A percentile compares a stretch with the other conserved stretches of the same genome.
Conservation (phyloP, 2,797 vertebrate species). For the Taenioides sp. region DNA sequence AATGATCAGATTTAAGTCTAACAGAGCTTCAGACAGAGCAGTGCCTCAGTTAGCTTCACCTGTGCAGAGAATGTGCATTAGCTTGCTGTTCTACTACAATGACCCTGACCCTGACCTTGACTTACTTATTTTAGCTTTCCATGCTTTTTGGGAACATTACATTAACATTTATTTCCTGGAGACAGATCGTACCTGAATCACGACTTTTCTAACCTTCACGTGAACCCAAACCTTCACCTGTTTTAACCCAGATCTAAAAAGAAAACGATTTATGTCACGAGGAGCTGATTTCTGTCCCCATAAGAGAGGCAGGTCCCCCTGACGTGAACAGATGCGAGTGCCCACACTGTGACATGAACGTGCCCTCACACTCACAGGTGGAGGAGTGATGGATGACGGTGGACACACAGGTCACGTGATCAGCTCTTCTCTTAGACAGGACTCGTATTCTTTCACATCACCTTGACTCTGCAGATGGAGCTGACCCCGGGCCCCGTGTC, state of each 20-base stretch:
- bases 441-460: constrained; percentile 72
- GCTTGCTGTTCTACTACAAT: too few species aligned
- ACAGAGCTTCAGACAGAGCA: too few species aligned
- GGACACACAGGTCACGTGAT: constrained; percentile 75
- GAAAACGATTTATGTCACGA: neutral
- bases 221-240: too few species aligned
- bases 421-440: constrained; percentile 72
- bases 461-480: constrained; percentile 71
- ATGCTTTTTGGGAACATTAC: too few species aligned
- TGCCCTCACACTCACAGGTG: constrained; percentile 12
- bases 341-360: neutral
- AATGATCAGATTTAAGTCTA: too few species aligned
- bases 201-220: neutral
- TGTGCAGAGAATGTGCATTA: too few species aligned
- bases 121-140: too few species aligned
- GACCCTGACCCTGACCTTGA: too few species aligned
- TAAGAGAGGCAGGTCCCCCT: neutral
- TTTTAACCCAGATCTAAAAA: neutral
- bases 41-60: too few species aligned
- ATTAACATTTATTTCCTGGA: too few species aligned
- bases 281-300: neutral
- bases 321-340: neutral
- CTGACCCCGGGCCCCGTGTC: constrained; percentile 47
- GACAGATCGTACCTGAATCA: too few species aligned
- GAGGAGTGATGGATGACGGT: constrained; percentile 66